phyloP scores from a whole-genome alignment of 2,113 vertebrate species.

The Connochaetes taurinus region DNA sequence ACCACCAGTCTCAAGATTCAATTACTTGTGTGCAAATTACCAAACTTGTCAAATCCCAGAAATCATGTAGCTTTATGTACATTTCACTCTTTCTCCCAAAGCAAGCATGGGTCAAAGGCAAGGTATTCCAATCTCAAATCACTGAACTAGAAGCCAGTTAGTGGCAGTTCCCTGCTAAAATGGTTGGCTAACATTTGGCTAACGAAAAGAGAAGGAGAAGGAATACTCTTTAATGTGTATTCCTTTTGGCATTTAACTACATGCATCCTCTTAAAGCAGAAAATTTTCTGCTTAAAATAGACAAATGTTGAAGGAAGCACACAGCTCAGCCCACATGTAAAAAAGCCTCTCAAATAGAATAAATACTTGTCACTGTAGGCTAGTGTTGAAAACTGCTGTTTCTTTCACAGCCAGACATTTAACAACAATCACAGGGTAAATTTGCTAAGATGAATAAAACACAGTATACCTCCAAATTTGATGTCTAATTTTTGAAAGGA shows the following conservation, averaged over 20 bases:
- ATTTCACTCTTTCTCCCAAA: background rate
- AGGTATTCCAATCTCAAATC: background rate
- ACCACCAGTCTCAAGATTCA: background rate
- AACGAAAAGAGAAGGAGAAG: background rate
- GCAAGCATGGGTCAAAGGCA: background rate
- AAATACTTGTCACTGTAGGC: background rate
- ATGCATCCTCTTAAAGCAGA: background rate
- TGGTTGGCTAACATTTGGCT: background rate
- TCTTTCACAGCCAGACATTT: background rate
- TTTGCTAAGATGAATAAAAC: background rate
- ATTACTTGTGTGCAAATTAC: background rate
- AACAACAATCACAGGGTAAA: background rate
- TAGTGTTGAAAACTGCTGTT: background rate
- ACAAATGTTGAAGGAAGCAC: background rate
- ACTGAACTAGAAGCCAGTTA: background rate
- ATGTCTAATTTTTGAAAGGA: background rate
- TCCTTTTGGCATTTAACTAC: background rate
- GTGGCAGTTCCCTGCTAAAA: background rate
- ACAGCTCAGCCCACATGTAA: background rate
- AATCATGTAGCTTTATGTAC: background rate
- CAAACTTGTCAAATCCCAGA: background rate
- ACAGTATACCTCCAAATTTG: background rate
- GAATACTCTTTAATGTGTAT: background rate
- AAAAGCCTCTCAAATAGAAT: background rate
- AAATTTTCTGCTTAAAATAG: background rate